Evolutionary conservation across 1,140 invertebrate genomes (phyloP).

Genomic region (Stegodyphus mimosarum): DNA sequence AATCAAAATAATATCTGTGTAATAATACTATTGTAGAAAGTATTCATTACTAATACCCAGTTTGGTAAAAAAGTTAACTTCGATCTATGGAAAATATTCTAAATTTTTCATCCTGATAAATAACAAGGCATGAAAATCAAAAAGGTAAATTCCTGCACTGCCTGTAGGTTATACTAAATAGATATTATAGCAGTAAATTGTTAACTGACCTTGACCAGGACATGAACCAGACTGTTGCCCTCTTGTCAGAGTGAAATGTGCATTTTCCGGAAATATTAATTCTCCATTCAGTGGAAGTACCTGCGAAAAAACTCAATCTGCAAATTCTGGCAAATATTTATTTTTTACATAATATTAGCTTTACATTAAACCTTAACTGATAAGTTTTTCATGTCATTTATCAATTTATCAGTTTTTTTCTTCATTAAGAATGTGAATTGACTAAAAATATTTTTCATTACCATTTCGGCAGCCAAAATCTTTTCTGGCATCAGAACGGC

Average conservation of each 20-base stretch:
- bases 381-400: too few relatives aligned
- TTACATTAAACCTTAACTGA: too few relatives aligned
- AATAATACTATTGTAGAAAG: too few relatives aligned
- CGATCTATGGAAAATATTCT: not conserved
- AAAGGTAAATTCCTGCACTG: not conserved
- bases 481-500: too few relatives aligned
- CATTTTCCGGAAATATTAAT: slow-evolving; percentile 16
- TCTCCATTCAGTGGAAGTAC: slow-evolving; percentile 31
- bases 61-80: too few relatives aligned
- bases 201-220: slow-evolving; percentile 20
- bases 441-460: too few relatives aligned
- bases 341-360: too few relatives aligned
- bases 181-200: not conserved
- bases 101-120: not conserved
- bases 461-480: too few relatives aligned
- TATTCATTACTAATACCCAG: too few relatives aligned
- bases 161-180: not conserved
- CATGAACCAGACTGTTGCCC: not conserved
- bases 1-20: too few relatives aligned
- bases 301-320: not conserved
- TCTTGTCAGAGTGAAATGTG: not conserved
- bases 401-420: too few relatives aligned
- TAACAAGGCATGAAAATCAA: not conserved
- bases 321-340: not conserved
- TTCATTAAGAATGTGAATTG: too few relatives aligned